These are phyloP conservation scores for Danio tinwini DNA, from an alignment of 2,797 vertebrate genomes.

Conservation along the genomic window DNA sequence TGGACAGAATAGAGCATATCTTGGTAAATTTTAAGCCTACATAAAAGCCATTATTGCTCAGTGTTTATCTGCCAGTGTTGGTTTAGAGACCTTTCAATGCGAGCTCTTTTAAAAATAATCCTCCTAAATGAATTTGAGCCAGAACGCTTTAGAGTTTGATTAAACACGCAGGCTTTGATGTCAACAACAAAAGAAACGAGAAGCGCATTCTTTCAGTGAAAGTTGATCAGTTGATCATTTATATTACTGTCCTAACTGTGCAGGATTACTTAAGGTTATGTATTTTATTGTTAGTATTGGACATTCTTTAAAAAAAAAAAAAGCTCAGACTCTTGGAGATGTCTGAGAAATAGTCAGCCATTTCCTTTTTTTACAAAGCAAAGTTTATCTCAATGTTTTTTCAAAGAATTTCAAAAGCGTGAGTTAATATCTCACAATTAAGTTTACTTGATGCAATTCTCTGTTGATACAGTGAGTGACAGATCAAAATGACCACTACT, in stretches of 20 bases:
- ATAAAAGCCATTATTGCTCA: background rate
- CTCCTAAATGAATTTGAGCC: background rate
- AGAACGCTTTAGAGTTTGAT: background rate
- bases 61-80: background rate
- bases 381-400: too few relatives aligned
- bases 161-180: background rate
- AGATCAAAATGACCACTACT: too few relatives aligned
- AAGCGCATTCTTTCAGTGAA: background rate
- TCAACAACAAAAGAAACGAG: background rate
- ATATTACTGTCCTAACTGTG: background rate
- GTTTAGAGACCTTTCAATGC: background rate
- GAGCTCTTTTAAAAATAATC: background rate
- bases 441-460: too few relatives aligned
- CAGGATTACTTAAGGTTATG: background rate
- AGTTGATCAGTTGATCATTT: background rate
- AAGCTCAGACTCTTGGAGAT: too few relatives aligned
- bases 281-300: background rate
- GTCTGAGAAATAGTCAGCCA: too few relatives aligned
- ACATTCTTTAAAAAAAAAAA: too few relatives aligned
- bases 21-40: background rate
- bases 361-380: too few relatives aligned
- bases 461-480: too few relatives aligned
- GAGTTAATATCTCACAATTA: too few relatives aligned
- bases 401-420: too few relatives aligned
- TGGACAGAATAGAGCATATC: background rate